Evolutionary conservation across 2,888 invertebrate species (phyloP), one percentile per base, ranked within the genome.

Genomic region (Sycophila texana): DNA sequence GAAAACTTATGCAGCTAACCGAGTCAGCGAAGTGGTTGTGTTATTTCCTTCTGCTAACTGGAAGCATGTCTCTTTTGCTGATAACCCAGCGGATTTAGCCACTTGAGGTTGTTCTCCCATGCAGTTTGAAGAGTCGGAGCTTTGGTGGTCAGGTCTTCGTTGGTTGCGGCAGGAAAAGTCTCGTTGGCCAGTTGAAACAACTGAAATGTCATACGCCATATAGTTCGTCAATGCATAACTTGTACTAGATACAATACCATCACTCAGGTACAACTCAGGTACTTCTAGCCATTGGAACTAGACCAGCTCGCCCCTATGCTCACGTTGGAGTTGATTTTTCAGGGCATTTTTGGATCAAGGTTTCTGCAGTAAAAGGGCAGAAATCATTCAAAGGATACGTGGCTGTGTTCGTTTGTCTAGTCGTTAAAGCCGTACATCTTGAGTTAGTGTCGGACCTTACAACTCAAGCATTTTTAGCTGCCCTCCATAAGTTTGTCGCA

Each of bases 201-300:
- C n/a, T n/a, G 53, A 53, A n/a, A 39, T 14, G 0, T 47, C 10
- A 60, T 72, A 13, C 47, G 51, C 4, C 1, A 3, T 10, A 49
- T 72, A 0, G 4, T 72, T 4, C 20, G 67, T 1, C 18, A 49
- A 22, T 75, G 68, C 61, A 5, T 55, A 4, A 20, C 2, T 0
- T 77, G 77, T 60, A 16, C n/a, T 12, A 22, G 55, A 1, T 18
- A 83, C 13, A 78, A 83, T 3, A 84, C 84, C 1, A 18, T 63
- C 13, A 30, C 82, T 0, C 78, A 80, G 30, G 47, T 61, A 0
- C 85, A 87, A 30, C 26, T 13, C 30, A 89, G 88, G 87, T 86
- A n/a, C 82, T 90, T 0, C 89, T 89, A 1, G 10, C 53, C 1
- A 84, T 86, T 3, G 74, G 90, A 72, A 74, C 87, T 5, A 77